Conservation (phyloP, 1,140 invertebrate species). For the Drosophila fuyamai region DNA sequence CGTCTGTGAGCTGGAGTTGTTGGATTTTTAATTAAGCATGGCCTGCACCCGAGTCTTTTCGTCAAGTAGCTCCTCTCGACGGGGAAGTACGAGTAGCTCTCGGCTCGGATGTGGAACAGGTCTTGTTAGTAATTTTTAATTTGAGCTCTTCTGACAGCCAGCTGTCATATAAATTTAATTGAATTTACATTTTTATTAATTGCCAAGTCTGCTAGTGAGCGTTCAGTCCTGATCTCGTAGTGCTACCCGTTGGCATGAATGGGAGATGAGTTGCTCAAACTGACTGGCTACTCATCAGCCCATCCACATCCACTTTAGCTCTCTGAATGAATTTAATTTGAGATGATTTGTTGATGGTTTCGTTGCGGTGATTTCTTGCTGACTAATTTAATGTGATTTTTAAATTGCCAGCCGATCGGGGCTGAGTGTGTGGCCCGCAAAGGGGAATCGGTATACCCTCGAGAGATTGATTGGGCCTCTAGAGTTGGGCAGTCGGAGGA, state of each 20-base stretch:
- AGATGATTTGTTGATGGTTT: slow-evolving; percentile 83
- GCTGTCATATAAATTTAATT: slow-evolving; percentile 85
- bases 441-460: slow-evolving; percentile 2
- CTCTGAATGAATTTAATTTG: slow-evolving; percentile 82
- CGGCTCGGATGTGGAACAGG: slow-evolving; percentile 58
- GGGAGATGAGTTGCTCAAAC: slow-evolving; percentile 56
- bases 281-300: slow-evolving; percentile 41
- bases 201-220: slow-evolving; percentile 44
- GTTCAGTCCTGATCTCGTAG: slow-evolving; percentile 4
- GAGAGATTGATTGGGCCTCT: slow-evolving; percentile 67
- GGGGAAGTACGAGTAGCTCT: slow-evolving; percentile 7
- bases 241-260: slow-evolving; percentile 64
- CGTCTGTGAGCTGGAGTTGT: slow-evolving; percentile 58
- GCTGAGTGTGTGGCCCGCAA: slow-evolving; percentile 70
- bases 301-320: slow-evolving; percentile 23
- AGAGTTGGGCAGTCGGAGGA: slow-evolving; percentile 18
- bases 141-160: slow-evolving; percentile 84
- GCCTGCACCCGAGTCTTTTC: slow-evolving; percentile 61
- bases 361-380: slow-evolving; percentile 83
- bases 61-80: slow-evolving; percentile 45
- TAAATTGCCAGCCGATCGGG: slow-evolving; percentile 66
- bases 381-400: slow-evolving; percentile 84
- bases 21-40: slow-evolving; percentile 81
- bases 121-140: slow-evolving; percentile 85
- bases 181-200: slow-evolving; percentile 85